phyloP scores from a whole-genome alignment of 2,113 vertebrate genomes.

The Zapus hudsonius region DNA sequence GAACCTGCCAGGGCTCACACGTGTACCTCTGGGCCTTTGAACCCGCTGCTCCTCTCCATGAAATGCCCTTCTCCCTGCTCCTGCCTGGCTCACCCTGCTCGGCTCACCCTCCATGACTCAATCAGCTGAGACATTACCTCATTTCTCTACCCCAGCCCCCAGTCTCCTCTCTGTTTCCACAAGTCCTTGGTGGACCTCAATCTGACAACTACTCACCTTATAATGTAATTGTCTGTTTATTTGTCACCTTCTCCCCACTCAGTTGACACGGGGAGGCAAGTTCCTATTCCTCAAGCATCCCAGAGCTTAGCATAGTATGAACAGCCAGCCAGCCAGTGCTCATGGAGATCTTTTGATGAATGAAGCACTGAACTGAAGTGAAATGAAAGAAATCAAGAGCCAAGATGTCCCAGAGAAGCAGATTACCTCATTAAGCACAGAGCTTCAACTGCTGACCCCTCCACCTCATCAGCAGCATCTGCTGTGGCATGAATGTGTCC shows the following conservation, averaged over 20 bases:
- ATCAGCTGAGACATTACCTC: constrained; percentile 77
- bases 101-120: constrained; percentile 68
- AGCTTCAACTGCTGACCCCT: background rate
- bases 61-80: constrained; percentile 60
- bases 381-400: constrained; percentile 25
- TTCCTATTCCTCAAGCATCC: background rate
- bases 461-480: background rate
- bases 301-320: constrained; percentile 14
- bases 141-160: constrained; percentile 51
- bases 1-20: constrained; percentile 66
- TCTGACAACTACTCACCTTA: constrained; percentile 16
- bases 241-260: constrained; percentile 23
- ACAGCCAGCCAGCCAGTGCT: background rate
- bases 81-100: constrained; percentile 52
- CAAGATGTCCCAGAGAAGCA: background rate
- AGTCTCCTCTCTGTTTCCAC: constrained; percentile 28
- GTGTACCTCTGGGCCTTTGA: constrained; percentile 80
- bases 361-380: background rate
- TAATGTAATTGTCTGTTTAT: constrained; percentile 11
- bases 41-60: constrained; percentile 46
- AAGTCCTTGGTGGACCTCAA: constrained; percentile 29
- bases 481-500: background rate
- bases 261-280: background rate
- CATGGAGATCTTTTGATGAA: constrained; percentile 26
- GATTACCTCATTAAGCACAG: background rate